These are phyloP conservation scores for Anadara kagoshimensis DNA, from an alignment of 1,140 invertebrate genomes.

Conservation along the genomic window DNA sequence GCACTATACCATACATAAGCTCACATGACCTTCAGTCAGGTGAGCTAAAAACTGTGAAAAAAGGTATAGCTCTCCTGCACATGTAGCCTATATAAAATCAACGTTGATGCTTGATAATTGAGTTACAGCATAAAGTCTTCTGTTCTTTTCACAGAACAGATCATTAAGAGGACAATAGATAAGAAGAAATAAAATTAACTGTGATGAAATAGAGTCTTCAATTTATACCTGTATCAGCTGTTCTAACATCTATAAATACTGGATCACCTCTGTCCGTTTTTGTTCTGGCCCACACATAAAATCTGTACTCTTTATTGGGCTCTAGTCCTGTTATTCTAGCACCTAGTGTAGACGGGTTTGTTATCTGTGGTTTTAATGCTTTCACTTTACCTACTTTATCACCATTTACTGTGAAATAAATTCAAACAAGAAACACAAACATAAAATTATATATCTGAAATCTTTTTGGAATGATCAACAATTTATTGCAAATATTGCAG, in stretches of 20 bases:
- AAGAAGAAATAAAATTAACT: too few relatives aligned
- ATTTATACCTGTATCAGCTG: conserved; percentile 26
- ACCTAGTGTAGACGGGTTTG: conserved; percentile 57
- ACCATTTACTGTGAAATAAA: conserved; percentile 43
- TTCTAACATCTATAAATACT: conserved; percentile 55
- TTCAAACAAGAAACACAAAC: neutral
- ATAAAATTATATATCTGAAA: neutral
- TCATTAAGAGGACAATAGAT: too few relatives aligned
- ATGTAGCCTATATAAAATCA: too few relatives aligned
- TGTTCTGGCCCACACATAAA: conserved; percentile 66
- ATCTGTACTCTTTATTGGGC: conserved; percentile 57
- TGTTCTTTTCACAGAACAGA: too few relatives aligned
- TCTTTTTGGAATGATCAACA: neutral
- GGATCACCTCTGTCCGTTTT: conserved; percentile 53
- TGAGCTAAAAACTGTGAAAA: too few relatives aligned
- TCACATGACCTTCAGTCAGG: too few relatives aligned
- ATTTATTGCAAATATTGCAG: neutral
- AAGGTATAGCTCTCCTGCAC: too few relatives aligned
- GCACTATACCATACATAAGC: too few relatives aligned
- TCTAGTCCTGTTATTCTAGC: conserved; percentile 63
- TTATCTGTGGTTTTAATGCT: conserved; percentile 57
- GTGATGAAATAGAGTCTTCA: neutral
- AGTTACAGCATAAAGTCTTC: too few relatives aligned
- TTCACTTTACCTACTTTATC: conserved; percentile 46
- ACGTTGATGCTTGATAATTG: too few relatives aligned